Conservation (phyloP, 92 coral and sea anemone species). For the Muricea muricata region DNA sequence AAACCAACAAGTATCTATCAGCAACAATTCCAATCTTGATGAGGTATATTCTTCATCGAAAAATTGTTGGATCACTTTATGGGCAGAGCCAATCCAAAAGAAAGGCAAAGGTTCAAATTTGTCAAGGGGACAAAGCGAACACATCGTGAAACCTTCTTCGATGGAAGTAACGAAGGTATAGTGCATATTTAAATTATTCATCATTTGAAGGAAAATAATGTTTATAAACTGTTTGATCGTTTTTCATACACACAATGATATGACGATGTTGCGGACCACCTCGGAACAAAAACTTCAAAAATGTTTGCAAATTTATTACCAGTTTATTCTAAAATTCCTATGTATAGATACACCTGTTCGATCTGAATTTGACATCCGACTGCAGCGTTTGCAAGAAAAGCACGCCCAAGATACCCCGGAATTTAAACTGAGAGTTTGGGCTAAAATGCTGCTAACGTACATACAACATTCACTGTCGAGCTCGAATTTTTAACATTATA, state of each 20-base stretch:
- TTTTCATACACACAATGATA: background rate
- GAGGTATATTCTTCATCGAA: slow-evolving; percentile 14
- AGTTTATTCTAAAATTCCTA: background rate
- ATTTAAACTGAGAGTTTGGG: slow-evolving; percentile 26
- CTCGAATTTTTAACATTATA: background rate
- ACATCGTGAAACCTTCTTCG: too few species aligned
- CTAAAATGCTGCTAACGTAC: slow-evolving; percentile 20
- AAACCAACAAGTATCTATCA: background rate
- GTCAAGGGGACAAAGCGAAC: too few species aligned
- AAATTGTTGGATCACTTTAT: slow-evolving; percentile 22
- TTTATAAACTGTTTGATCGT: too few species aligned
- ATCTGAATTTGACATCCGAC: background rate
- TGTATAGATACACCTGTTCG: background rate
- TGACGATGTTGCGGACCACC: background rate
- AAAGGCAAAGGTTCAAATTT: too few species aligned
- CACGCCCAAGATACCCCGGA: background rate
- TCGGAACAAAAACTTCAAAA: too few species aligned
- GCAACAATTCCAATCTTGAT: background rate
- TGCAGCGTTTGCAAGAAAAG: background rate
- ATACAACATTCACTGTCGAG: too few species aligned
- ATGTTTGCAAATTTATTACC: too few species aligned
- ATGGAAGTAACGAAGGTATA: background rate
- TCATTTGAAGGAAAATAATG: too few species aligned
- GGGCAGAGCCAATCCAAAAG: slow-evolving; percentile 8
- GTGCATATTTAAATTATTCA: background rate